A percentile compares a stretch with the other conserved stretches of the same genome.
Conservation (phyloP, 2,113 vertebrate genomes). For the Oryzias woworae region DNA sequence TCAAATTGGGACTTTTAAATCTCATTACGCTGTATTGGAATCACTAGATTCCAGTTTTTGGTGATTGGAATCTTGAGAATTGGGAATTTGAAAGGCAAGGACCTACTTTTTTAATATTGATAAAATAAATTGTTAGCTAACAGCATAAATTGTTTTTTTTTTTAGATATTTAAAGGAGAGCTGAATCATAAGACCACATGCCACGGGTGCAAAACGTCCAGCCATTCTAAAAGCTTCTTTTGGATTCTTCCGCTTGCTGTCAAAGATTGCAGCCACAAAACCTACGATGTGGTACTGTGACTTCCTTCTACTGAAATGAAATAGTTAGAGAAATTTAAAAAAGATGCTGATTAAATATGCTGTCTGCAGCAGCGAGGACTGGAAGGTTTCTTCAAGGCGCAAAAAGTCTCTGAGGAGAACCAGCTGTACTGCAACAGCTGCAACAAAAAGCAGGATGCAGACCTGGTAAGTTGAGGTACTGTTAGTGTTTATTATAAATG, state of each 20-base stretch:
- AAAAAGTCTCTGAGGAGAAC: slow-evolving; percentile 49
- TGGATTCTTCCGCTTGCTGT: slow-evolving; percentile 62
- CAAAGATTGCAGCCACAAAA: background rate
- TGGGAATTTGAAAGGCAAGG: too few relatives aligned
- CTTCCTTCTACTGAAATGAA: background rate
- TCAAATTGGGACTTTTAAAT: too few relatives aligned
- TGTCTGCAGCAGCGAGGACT: slow-evolving; percentile 44
- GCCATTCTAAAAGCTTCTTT: slow-evolving; percentile 28
- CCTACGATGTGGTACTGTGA: slow-evolving; percentile 54
- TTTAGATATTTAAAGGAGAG: slow-evolving; percentile 53
- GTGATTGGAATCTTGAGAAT: too few relatives aligned
- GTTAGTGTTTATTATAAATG: background rate
- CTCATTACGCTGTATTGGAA: too few relatives aligned
- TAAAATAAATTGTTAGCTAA: too few relatives aligned
- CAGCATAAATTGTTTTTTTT: background rate
- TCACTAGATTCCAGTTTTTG: too few relatives aligned
- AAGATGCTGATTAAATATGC: background rate
- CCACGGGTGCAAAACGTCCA: background rate
- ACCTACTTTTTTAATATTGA: too few relatives aligned
- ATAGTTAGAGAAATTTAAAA: too few relatives aligned
- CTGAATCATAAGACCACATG: slow-evolving; percentile 47
- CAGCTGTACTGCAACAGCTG: slow-evolving; percentile 63
- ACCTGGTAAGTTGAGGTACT: slow-evolving; percentile 50
- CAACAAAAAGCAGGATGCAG: slow-evolving; percentile 47
- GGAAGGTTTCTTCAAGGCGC: slow-evolving; percentile 40